These are phyloP conservation scores for Cichlasoma orientale DNA, from an alignment of 2,797 vertebrate species.

Conservation along the genomic window DNA sequence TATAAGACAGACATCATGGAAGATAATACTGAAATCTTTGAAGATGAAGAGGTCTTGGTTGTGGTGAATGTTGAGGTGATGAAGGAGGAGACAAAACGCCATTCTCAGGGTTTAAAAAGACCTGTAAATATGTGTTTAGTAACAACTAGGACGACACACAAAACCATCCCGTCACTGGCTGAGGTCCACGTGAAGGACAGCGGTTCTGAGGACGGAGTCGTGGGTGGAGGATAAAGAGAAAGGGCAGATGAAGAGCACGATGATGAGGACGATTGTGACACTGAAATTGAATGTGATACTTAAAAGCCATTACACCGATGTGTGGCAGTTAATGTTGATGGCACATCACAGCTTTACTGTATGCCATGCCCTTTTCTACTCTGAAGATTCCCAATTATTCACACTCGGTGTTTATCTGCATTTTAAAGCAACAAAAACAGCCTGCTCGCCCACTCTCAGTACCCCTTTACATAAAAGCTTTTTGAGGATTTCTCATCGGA, in stretches of 20 bases:
- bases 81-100: neutral
- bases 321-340: neutral
- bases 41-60: too few relatives aligned
- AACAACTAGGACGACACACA: neutral
- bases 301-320: neutral
- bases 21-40: too few relatives aligned
- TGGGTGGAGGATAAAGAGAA: neutral
- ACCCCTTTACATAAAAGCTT: neutral
- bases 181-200: neutral
- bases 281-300: neutral
- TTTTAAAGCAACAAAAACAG: neutral
- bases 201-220: neutral
- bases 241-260: neutral
- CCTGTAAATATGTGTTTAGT: neutral
- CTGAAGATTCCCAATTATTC: neutral
- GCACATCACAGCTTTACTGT: neutral
- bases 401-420: neutral
- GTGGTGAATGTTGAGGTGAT: neutral
- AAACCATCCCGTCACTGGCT: neutral
- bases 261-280: neutral
- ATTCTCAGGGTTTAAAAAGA: neutral
- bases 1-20: too few relatives aligned
- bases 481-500: neutral
- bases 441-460: neutral
- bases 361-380: neutral